Evolutionary conservation across 2,113 vertebrate species (phyloP).

Genomic region (Crocuta crocuta): DNA sequence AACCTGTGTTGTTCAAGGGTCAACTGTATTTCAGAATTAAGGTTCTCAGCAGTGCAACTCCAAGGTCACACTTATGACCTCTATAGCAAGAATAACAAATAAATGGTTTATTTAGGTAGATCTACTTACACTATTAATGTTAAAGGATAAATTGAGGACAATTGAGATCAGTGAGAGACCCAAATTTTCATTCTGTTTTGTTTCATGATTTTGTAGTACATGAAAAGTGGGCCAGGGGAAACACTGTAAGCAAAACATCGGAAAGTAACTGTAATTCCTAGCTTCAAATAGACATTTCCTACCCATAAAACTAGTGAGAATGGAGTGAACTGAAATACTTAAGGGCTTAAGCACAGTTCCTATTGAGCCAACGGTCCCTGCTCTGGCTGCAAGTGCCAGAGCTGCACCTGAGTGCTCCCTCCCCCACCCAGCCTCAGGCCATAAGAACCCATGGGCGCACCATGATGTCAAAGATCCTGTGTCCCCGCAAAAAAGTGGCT

Average conservation of each 20-base stretch:
- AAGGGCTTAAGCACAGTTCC: background rate
- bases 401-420: background rate
- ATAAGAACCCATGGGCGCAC: fast-evolving
- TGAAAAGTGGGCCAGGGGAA: background rate
- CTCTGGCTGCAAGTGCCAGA: no score
- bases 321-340: background rate
- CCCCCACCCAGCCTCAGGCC: fast-evolving
- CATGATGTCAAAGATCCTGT: background rate
- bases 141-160: background rate
- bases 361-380: background rate
- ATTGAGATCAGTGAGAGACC: background rate
- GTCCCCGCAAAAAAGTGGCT: no score
- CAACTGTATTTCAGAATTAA: background rate
- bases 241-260: background rate
- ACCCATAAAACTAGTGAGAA: background rate
- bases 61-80: background rate
- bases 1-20: background rate
- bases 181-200: background rate
- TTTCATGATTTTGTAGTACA: slow-evolving; percentile 25
- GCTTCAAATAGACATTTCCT: background rate
- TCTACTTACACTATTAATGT: background rate
- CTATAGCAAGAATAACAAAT: background rate
- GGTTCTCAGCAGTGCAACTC: background rate
- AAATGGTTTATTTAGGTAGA: background rate
- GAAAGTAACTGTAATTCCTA: background rate